Evolutionary conservation across 2,888 invertebrate species (phyloP), one percentile per base, ranked within the genome.

Genomic region (Patella pellucida): DNA sequence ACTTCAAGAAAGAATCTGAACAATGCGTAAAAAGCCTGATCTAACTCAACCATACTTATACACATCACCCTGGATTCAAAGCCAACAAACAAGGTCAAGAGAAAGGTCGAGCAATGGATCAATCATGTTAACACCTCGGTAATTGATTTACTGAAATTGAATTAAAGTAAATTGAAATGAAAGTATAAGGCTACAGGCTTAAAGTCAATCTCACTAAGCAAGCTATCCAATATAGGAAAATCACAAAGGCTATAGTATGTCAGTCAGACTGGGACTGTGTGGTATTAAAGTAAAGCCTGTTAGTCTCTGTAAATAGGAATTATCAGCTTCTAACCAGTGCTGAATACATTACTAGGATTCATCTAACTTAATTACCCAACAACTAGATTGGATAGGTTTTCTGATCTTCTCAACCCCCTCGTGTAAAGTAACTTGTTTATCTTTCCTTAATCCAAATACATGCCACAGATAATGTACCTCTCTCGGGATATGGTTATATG

Each of bases 391-490:
- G 70, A 74, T 74, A 74, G 56, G 68, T 70, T 50, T 41, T 15
- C 51, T 74, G 74, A 74, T 74, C 70, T 27, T 15, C 31, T 7
- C 16, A 70, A 56, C 54, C 31, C 69, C 74, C 74, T 50, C 5
- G 69, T 56, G 62, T 41, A 51, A 50, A 69, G 41, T 12, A 41
- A 41, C 41, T 70, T 70, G 74, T 74, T 73, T 74, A 74, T 74
- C 74, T 74, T 62, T 74, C 74, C 74, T 70, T 74, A 70, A 74
- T 74, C 70, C 74, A 74, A 70, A 74, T 74, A 69, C 70, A 70
- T 54, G 70, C 56, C 69, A 14, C n/a, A 52, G 54, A 31, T 54
- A 19, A 31, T 51, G 52, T 51, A 19, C 41, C 27, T 68, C 69
- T 67, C 74, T 19, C 23, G 74, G 70, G 74, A n/a, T 41, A 15